Base-by-base conservation (phyloP, 1,140 invertebrate species). In the Drosophila nebulosa region DNA sequence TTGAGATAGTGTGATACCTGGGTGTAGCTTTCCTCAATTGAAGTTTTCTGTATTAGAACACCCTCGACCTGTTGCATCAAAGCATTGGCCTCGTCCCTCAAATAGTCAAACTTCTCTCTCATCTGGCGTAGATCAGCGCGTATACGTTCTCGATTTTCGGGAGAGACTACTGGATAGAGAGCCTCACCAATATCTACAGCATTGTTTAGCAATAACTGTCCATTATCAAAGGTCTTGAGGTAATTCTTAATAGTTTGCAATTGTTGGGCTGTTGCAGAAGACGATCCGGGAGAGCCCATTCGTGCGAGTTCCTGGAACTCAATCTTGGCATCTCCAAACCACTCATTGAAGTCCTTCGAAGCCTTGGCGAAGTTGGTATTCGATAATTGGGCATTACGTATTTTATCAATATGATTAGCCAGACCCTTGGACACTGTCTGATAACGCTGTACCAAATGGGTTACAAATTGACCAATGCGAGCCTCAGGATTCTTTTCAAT, bases 1-100 rank as follows among this genome's bases (percentile, higher is more conserved):
- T 93, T 92, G 5, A 98, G 93, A 95, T 97, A 98, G 80, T 95
- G 94, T 71, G 95, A 94, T 3, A 96, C 94, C 92, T 97, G 96
- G 56, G 94, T 94, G 73, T 96, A 96, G 69, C 96, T 97, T 79
- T 98, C 97, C 85, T 98, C 97, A 88, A 98, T 97, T 0, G 96
- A 97, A 4, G 96, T 96, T 88, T 96, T 94, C 75, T 98, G 96
- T 85, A 97, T 95, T 36, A 97, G 94, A 22, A 96, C 95, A 18
- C 94, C 96, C 92, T 98, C 97, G 35, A 98, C 95, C 75, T 95
- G 95, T 90, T 98, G 98, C 65, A 97, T 95, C 4, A 97, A 94
- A 2, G 94, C 94, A 91, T 96, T 98, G 0, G 97, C 94, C 85
- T 95, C 95, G 89, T 98, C 97, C 26, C 96, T 94, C 14, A 97